phyloP scores from a whole-genome alignment of 2,113 vertebrate species.

The Phocoena phocoena region DNA sequence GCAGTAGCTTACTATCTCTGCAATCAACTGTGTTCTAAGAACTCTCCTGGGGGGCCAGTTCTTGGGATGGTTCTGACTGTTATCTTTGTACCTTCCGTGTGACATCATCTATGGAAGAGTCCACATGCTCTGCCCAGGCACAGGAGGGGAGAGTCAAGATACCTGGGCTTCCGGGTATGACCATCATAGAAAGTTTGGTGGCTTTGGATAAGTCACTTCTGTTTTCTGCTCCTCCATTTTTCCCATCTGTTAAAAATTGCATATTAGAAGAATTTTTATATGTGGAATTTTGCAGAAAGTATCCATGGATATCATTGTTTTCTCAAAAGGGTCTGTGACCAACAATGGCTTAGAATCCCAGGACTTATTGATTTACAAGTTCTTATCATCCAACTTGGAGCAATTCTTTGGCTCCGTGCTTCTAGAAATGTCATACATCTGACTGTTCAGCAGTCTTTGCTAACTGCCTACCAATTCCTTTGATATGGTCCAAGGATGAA shows the following conservation, averaged over 20 bases:
- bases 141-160: neutral
- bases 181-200: neutral
- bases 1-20: neutral
- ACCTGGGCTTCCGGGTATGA: neutral
- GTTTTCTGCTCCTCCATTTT: neutral
- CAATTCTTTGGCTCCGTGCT: neutral
- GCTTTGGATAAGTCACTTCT: neutral
- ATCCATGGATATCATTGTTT: neutral
- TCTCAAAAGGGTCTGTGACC: neutral
- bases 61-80: neutral
- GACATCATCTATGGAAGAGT: fast-evolving
- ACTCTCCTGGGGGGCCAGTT: neutral
- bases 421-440: neutral
- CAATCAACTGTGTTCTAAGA: conserved; percentile 21
- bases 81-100: neutral
- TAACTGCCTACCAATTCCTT: neutral
- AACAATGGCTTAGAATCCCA: neutral
- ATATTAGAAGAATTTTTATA: neutral
- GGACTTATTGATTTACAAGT: neutral
- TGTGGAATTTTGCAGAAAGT: neutral
- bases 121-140: neutral
- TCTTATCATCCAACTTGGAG: neutral
- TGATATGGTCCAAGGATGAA: neutral
- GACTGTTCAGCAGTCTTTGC: neutral
- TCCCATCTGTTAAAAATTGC: neutral